Evolutionary conservation across 2,797 vertebrate genomes (phyloP), one percentile per base, ranked within the genome.

Genomic region (Sparus aurata): DNA sequence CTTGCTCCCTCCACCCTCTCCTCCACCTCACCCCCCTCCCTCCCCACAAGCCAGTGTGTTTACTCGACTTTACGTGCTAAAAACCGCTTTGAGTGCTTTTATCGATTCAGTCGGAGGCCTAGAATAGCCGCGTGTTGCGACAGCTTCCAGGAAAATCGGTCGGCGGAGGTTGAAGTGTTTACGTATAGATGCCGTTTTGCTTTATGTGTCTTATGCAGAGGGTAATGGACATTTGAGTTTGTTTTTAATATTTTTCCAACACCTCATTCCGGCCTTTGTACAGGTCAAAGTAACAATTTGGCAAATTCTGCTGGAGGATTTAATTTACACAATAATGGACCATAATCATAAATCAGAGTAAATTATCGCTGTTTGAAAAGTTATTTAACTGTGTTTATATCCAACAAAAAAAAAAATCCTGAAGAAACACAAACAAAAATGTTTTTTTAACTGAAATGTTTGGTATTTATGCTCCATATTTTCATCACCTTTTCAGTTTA

Each of bases 61-160:
- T 88, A 86, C 86, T 78, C 68, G 75, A 77, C 81, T 87, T 89
- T 79, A 80, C 58, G 20, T 62, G 65, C 64, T 77, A 65, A 80
- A 86, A 87, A 83, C 1, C 60, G 45, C 82, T 81, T 59, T 60
- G 43, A 86, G 70, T 22, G 43, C 65, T 87, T 83, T 76, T 23
- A 43, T 68, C 17, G n/a, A 57, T 60, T 72, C 1, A 5, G 46
- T 72, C 12, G 5, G 64, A 68, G 60, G 66, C 38, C 38, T 12
- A 30, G 57, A 49, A n/a, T 49, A 25, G 46, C 52, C 13, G 30
- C 12, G 34, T 55, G 54, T 65, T 75, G 72, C 61, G 79, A 80
- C 70, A 84, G 82, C 43, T 80, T 81, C 75, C 68, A 72, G 72
- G 63, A 84, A 79, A 79, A 66, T 6, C 41, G 27, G 25, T 45